phyloP scores from a whole-genome alignment of 2,113 vertebrate species.

The Xyrauchen texanus region DNA sequence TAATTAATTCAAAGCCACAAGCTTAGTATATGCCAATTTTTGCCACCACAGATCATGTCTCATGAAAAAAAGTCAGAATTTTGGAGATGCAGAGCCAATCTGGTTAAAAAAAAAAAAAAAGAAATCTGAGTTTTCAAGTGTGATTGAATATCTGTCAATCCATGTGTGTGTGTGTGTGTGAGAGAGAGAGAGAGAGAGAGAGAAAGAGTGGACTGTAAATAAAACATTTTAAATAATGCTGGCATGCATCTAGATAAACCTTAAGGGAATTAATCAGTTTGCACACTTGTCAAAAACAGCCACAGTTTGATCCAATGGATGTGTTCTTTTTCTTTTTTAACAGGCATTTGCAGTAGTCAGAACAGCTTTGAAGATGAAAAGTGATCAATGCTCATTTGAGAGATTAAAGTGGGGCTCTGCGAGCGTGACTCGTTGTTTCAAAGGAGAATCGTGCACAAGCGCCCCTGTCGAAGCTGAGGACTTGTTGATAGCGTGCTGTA shows the following conservation, averaged over 20 bases:
- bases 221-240: conserved; percentile 64
- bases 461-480: background rate
- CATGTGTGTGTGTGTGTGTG: conserved; percentile 30
- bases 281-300: conserved; percentile 61
- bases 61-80: conserved; percentile 79
- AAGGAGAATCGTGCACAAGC: conserved; percentile 25
- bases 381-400: conserved; percentile 45
- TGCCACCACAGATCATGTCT: conserved; percentile 58
- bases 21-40: conserved; percentile 49
- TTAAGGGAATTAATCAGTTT: conserved; percentile 57
- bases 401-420: conserved; percentile 45
- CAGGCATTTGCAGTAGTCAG: conserved; percentile 46
- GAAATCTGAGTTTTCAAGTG: conserved; percentile 62
- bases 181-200: conserved; percentile 10
- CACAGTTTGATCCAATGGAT: conserved; percentile 53
- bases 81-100: conserved; percentile 68
- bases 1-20: conserved; percentile 41
- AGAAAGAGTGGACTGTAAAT: conserved; percentile 7
- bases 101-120: conserved; percentile 70
- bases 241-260: conserved; percentile 70
- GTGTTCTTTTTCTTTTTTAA: conserved; percentile 54
- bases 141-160: conserved; percentile 27
- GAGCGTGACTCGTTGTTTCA: conserved; percentile 31
- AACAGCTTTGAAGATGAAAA: conserved; percentile 53
- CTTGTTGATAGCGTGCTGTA: background rate